phyloP scores from a whole-genome alignment of 2,888 invertebrate species.

The Campopleginae sp. region DNA sequence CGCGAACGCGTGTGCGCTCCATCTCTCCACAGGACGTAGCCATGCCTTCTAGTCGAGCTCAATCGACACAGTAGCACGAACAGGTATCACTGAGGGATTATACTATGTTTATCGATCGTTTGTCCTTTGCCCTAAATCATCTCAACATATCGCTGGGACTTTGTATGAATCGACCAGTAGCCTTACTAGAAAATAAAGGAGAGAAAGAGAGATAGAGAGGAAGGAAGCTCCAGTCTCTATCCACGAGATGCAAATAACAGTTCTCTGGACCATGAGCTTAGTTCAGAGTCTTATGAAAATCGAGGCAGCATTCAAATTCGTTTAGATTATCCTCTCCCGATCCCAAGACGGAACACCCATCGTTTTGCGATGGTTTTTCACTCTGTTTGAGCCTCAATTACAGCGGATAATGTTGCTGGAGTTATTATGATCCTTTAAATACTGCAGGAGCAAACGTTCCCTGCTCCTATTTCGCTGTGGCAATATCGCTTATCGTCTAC shows the following conservation, averaged over 20 bases:
- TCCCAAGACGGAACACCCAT: background rate
- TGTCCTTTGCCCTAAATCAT: conserved; percentile 69
- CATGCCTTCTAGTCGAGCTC: conserved; percentile 76
- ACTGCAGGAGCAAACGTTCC: background rate
- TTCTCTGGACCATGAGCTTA: background rate
- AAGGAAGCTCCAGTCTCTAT: too few species aligned
- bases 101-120: conserved; percentile 78
- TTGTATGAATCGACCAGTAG: conserved; percentile 14
- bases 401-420: background rate
- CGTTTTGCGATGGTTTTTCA: background rate
- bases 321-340: background rate
- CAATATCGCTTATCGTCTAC: background rate
- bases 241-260: background rate
- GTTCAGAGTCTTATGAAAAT: background rate
- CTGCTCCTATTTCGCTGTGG: background rate
- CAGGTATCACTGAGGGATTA: conserved; percentile 83
- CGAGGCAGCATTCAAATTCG: background rate
- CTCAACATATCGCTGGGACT: conserved; percentile 11
- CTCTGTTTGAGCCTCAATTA: background rate
- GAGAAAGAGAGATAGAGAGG: conserved; percentile 13
- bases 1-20: conserved; percentile 54
- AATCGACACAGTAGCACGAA: conserved; percentile 76
- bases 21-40: conserved; percentile 55
- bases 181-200: background rate
- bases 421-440: background rate